Percentiles rank a stretch among this genome's conserved stretches.
phyloP scores from a whole-genome alignment of 1,140 invertebrate genomes.

The Apis dorsata region DNA sequence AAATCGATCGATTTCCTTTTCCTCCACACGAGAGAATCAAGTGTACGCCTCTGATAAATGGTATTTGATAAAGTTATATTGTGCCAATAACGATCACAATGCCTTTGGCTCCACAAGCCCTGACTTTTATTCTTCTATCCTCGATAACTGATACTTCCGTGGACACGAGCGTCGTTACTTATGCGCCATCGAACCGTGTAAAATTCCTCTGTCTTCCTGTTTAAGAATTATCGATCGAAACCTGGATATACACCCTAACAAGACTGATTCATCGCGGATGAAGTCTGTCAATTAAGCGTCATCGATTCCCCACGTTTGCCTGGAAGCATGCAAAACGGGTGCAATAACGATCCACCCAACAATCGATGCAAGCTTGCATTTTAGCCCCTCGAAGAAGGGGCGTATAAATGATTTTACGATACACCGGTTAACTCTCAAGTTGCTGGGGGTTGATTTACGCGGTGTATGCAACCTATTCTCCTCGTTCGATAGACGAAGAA shows the following conservation, averaged over 20 bases:
- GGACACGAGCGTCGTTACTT: neutral
- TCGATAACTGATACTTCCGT: neutral
- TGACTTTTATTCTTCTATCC: too few relatives aligned
- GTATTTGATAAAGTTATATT: neutral
- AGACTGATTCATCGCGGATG: neutral
- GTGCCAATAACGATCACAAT: neutral
- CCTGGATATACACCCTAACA: neutral
- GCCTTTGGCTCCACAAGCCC: too few relatives aligned
- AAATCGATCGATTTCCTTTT: neutral
- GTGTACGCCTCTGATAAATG: neutral
- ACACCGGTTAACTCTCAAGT: neutral
- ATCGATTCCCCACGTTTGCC: neutral
- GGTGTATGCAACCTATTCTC: slow-evolving; percentile 4
- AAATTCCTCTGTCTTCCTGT: neutral
- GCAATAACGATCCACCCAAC: slow-evolving; percentile 8
- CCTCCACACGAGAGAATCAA: neutral
- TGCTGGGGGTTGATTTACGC: slow-evolving; percentile 56
- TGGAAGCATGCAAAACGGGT: neutral
- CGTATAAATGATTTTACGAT: slow-evolving; percentile 10
- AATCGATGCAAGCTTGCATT: neutral
- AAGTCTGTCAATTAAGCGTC: slow-evolving; percentile 23
- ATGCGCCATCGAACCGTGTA: neutral
- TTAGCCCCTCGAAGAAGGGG: neutral
- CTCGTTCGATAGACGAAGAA: neutral
- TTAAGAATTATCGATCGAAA: neutral